Evolutionary conservation across 2,888 invertebrate species (phyloP).

Genomic region (Acleris laterana): DNA sequence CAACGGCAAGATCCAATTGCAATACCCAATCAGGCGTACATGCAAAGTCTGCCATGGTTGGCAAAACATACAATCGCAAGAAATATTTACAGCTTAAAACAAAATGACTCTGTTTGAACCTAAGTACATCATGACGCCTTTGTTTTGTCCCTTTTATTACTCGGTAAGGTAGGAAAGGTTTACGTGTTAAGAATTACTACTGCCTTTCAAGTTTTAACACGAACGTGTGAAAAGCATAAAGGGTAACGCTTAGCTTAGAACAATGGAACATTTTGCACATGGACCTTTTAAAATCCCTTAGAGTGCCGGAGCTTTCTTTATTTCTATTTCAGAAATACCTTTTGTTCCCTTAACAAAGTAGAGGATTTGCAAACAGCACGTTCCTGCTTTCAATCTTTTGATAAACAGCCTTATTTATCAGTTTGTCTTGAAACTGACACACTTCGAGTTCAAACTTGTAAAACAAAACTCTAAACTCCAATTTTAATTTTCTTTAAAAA

Average conservation of each 20-base stretch:
- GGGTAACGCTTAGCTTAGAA: conserved; percentile 39
- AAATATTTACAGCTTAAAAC: too few species aligned
- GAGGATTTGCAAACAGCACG: conserved; percentile 13
- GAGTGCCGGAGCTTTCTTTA: conserved; percentile 12
- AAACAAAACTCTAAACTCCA: too few species aligned
- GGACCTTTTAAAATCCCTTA: conserved; percentile 21
- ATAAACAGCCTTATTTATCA: not conserved
- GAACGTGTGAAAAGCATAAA: conserved; percentile 23
- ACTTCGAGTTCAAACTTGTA: not conserved
- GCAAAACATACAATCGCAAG: too few species aligned
- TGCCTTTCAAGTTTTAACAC: conserved; percentile 5
- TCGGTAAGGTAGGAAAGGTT: not conserved
- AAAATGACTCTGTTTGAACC: not conserved
- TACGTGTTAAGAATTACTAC: conserved; percentile 12
- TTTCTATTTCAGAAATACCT: conserved; percentile 22
- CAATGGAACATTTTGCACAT: conserved; percentile 57
- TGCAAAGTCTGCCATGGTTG: too few species aligned
- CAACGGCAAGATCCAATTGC: too few species aligned
- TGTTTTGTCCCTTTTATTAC: conserved; percentile 16
- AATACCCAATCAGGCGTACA: too few species aligned
- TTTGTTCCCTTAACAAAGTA: conserved; percentile 18
- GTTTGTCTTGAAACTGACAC: not conserved
- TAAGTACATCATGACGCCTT: not conserved
- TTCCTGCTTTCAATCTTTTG: conserved; percentile 15
- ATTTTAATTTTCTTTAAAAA: not conserved